These are phyloP conservation scores for Rhinichthys osculus DNA, from an alignment of 2,797 vertebrate species.

Conservation along the genomic window DNA sequence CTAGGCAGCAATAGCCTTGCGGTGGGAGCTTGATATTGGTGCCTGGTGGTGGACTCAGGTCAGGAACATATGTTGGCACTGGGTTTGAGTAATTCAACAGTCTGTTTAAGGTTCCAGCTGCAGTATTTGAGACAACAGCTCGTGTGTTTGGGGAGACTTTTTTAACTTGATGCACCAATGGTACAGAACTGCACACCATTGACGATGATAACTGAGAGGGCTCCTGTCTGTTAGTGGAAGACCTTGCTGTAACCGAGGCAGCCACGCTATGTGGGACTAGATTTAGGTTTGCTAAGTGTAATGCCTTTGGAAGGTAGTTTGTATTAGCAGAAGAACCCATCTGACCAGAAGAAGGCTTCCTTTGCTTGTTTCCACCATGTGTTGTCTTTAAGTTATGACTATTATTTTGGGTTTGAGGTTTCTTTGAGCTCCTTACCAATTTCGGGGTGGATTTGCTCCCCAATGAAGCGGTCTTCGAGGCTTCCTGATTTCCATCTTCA, in stretches of 20 bases:
- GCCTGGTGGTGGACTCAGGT: conserved; percentile 89
- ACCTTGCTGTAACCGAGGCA: conserved; percentile 86
- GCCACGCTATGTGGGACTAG: conserved; percentile 95
- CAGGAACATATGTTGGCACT: conserved; percentile 90
- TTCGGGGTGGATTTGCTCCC: conserved; percentile 68
- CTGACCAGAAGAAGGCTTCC: conserved; percentile 58
- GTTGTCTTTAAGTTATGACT: conserved; percentile 69
- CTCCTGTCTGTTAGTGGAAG: conserved; percentile 77
- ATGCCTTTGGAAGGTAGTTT: conserved; percentile 91
- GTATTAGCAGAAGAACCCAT: conserved; percentile 66
- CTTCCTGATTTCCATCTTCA: conserved; percentile 69
- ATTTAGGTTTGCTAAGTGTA: conserved; percentile 97
- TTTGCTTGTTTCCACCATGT: conserved; percentile 74
- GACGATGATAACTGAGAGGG: conserved; percentile 79
- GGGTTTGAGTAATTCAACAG: conserved; percentile 90
- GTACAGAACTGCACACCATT: conserved; percentile 84
- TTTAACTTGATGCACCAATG: conserved; percentile 94
- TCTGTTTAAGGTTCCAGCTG: conserved; percentile 88
- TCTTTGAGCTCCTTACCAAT: conserved; percentile 67
- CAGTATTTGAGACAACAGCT: conserved; percentile 67
- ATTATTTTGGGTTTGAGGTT: conserved; percentile 67
- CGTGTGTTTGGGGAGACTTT: conserved; percentile 76
- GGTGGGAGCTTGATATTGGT: conserved; percentile 87
- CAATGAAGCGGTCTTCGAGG: conserved; percentile 60
- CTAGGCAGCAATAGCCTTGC: conserved; percentile 91